These are phyloP conservation scores for Brachirus orientalis DNA, from an alignment of 2,113 vertebrate species.

Conservation along the genomic window DNA sequence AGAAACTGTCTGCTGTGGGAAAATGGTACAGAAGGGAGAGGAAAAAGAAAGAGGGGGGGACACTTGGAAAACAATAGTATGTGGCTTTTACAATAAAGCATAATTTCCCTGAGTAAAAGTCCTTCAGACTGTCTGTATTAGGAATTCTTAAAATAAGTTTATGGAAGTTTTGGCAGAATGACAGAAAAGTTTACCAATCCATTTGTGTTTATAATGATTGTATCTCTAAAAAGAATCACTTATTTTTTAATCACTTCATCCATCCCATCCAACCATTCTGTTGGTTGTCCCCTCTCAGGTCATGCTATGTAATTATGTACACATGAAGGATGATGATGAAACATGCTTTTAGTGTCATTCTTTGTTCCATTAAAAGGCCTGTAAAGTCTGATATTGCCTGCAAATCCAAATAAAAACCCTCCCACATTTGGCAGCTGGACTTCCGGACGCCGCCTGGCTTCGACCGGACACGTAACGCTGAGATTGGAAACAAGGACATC, in stretches of 20 bases:
- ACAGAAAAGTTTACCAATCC: no score
- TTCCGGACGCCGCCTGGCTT: slow-evolving; percentile 97
- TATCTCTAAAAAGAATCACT: neutral
- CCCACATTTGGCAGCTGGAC: slow-evolving; percentile 85
- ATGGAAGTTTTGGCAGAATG: no score
- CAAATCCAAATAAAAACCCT: neutral
- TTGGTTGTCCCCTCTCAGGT: neutral
- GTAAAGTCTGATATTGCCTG: neutral
- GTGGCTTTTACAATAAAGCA: slow-evolving; percentile 1
- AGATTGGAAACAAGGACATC: slow-evolving; percentile 99
- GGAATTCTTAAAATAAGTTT: neutral
- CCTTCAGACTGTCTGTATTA: neutral
- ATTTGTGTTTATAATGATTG: neutral
- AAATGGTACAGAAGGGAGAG: neutral
- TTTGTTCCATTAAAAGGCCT: neutral
- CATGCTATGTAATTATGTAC: neutral
- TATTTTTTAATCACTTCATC: neutral
- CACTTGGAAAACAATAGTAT: neutral
- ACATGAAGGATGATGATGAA: neutral
- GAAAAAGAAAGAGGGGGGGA: neutral
- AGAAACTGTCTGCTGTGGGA: neutral
- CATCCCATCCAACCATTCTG: neutral
- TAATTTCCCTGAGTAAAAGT: neutral
- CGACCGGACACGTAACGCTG: slow-evolving; percentile 95
- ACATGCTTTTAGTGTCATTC: neutral